These are phyloP conservation scores for Trematocara marginatum DNA, from an alignment of 2,113 vertebrate species.

Conservation along the genomic window DNA sequence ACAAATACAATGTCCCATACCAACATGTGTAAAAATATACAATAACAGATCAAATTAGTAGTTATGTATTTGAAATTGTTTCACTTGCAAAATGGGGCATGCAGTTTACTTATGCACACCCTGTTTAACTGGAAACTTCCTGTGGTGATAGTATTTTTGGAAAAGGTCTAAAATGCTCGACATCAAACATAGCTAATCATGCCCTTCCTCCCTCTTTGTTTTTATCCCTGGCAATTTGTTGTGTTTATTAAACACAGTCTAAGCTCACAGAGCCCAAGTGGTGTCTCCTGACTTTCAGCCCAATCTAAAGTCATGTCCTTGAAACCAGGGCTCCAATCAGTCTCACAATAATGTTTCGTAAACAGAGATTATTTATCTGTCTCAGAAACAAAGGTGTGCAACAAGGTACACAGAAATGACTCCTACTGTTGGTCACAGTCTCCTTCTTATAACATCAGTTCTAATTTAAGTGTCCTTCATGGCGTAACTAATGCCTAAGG, in stretches of 20 bases:
- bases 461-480: slow-evolving; percentile 18
- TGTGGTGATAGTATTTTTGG: background rate
- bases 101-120: background rate
- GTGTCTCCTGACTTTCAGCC: background rate
- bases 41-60: background rate
- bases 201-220: slow-evolving; percentile 19
- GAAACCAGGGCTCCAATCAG: slow-evolving; percentile 11
- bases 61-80: background rate
- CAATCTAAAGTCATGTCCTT: slow-evolving; percentile 22
- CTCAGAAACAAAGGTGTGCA: background rate
- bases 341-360: slow-evolving; percentile 52
- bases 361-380: slow-evolving; percentile 51
- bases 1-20: too few species aligned
- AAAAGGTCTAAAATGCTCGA: background rate
- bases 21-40: too few species aligned
- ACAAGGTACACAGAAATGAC: background rate
- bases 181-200: background rate
- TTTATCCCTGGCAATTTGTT: slow-evolving; percentile 22
- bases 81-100: background rate
- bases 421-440: background rate
- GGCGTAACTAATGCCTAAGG: background rate
- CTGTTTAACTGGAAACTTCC: background rate
- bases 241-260: slow-evolving; percentile 55
- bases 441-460: background rate
- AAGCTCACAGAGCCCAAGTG: background rate